These are phyloP conservation scores for Ectropis grisescens DNA, from an alignment of 1,140 invertebrate species.

Conservation along the genomic window DNA sequence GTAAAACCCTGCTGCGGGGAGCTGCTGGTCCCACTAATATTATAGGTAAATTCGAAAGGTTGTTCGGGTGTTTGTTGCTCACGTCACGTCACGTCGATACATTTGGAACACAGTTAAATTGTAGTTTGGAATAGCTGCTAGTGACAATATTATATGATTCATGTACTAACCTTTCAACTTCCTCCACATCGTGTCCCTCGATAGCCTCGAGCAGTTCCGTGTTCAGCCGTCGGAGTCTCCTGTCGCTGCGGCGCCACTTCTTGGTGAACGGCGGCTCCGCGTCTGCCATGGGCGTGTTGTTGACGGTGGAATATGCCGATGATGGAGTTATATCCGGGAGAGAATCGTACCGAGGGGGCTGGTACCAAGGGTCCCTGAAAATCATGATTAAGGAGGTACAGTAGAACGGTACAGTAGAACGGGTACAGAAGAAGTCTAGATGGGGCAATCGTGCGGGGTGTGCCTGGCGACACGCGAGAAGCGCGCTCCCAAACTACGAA, in stretches of 20 bases:
- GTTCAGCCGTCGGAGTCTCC: slow-evolving; percentile 50
- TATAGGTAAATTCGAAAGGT: too few relatives aligned
- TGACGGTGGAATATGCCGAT: slow-evolving; percentile 28
- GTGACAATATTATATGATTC: too few relatives aligned
- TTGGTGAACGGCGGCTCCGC: slow-evolving; percentile 19
- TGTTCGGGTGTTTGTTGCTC: too few relatives aligned
- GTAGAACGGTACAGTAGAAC: background rate
- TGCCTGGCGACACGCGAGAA: too few relatives aligned
- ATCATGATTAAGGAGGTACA: background rate
- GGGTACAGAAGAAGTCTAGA: background rate
- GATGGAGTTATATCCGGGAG: slow-evolving; percentile 26
- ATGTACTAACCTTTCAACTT: slow-evolving; percentile 47
- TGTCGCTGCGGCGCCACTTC: slow-evolving; percentile 45
- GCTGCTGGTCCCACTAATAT: too few relatives aligned
- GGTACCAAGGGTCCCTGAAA: background rate
- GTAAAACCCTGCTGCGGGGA: too few relatives aligned
- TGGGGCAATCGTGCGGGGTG: too few relatives aligned
- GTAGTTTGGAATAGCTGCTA: too few relatives aligned
- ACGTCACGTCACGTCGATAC: too few relatives aligned
- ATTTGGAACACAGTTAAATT: too few relatives aligned
- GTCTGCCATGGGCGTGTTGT: slow-evolving; percentile 25
- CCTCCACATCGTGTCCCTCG: slow-evolving; percentile 34
- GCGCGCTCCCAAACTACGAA: too few relatives aligned
- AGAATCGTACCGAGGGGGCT: background rate
- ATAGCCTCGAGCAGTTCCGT: slow-evolving; percentile 63